Evolutionary conservation across 2,113 vertebrate genomes (phyloP), one percentile per base, ranked within the genome.

Genomic region (Brachionichthys hirsutus): DNA sequence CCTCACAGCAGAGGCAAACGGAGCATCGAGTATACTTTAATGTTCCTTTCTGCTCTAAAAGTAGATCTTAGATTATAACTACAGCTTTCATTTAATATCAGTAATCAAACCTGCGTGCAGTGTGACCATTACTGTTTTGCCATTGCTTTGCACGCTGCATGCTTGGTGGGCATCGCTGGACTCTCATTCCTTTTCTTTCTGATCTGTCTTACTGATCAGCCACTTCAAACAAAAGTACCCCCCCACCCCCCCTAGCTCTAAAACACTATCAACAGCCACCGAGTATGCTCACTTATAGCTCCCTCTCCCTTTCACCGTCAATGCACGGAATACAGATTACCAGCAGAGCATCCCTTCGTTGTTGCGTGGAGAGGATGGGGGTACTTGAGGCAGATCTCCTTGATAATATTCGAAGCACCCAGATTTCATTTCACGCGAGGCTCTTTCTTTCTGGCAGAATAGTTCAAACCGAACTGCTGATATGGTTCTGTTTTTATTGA

Each of bases 301-400:
- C 38, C 47, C 14, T 42, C 18, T 54, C 43, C 61, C 61, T 71
- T 83, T 80, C 44, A 55, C 77, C 72, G 80, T 70, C 78, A 57
- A 70, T 67, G 87, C 90, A 92, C 74, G 84, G 78, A 77, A 92
- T 85, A 62, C 69, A 88, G 88, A 92, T 89, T 83, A 89, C 81
- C 83, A 56, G 67, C 67, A 30, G 64, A 66, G 61, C 80, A 60
- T 67, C 76, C 64, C 78, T 91, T 91, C 90, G 89, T 89, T 90
- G 85, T 81, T 75, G 66, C 70, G 71, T 45, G 55, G 66, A 60
- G 79, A 80, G 56, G 57, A 92, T 92, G 71, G 12, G 87, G 92
- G 91, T 91, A 91, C 90, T 91, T 91, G 78, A 85, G 71, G 88
- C 68, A 89, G 86, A 90, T 90, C 70, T 65, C 53, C 62, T 64